A percentile compares a stretch with the other conserved stretches of the same genome.
These are phyloP conservation scores for Phymastichus coffea DNA, from an alignment of 1,140 invertebrate species.

Conservation along the genomic window DNA sequence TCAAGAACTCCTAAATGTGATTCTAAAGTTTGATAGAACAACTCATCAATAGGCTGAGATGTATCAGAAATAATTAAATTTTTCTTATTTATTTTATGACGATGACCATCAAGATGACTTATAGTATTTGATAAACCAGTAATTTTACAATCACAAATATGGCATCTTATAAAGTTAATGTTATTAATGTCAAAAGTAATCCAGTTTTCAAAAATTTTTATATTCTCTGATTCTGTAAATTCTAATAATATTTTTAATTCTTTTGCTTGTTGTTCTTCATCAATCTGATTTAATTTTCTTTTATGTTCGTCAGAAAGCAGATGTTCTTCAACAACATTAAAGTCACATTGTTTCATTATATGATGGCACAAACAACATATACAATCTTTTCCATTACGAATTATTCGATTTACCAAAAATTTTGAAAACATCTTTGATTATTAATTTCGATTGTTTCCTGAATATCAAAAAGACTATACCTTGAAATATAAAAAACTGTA, in stretches of 20 bases:
- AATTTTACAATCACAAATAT: neutral
- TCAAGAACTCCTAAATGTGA: no score
- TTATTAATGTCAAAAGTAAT: neutral
- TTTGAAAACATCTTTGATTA: neutral
- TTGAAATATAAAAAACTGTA: no score
- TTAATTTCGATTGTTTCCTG: no score
- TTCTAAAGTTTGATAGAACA: no score
- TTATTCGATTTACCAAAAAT: conserved; percentile 4
- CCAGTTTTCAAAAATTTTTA: neutral
- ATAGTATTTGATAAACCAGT: neutral
- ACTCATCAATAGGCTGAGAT: no score
- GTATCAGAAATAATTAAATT: no score
- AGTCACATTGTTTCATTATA: neutral
- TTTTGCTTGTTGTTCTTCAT: neutral
- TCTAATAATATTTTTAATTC: neutral
- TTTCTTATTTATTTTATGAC: no score
- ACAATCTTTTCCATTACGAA: neutral
- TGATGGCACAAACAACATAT: neutral
- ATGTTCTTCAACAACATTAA: neutral
- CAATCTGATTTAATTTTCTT: neutral
- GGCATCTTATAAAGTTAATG: neutral
- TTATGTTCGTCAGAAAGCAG: neutral
- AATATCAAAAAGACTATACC: no score
- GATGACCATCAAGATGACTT: neutral
- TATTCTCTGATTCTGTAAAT: neutral